Evolutionary conservation across 2,797 vertebrate species (phyloP), one percentile per base, ranked within the genome.

Genomic region (Gymnoscopelus microlampas): DNA sequence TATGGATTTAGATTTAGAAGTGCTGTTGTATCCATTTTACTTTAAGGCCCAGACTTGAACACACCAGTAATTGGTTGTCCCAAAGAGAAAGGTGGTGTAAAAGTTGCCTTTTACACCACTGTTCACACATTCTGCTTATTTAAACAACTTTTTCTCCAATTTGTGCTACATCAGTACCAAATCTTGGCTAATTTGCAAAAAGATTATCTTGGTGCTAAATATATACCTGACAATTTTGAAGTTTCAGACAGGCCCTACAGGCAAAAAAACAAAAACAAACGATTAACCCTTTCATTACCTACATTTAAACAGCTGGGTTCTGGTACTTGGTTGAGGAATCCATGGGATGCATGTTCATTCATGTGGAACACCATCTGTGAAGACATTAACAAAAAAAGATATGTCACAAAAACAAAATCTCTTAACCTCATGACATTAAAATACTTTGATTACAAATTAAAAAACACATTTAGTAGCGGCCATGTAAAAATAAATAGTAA

Each of bases 251-350:
- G 15, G 5, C 9, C 0, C 5, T 7, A 3, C 0, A 0, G n/a
- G 0, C 13, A 58, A 70, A 71, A 62, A 19, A 0, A 44, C 5
- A 39, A 39, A 32, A 32, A 19, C 19, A 32, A 44, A 3, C 5
- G 14, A 60, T 91, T 86, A 90, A 89, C 84, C 79, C 81, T 89
- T 89, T 89, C 29, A 73, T 80, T 88, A 88, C 89, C 80, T 70
- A 50, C 35, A 12, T 19, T 15, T 44, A 26, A 2, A 66, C 10
- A 12, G 50, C 54, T 1, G 35, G 13, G 1, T 29, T 63, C 60
- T 4, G 0, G n/a, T 7, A 3, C 60, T 64, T 12, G 44, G 44
- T 12, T 10, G 15, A 35, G 26, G 0, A 44, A 44, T 44, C 7
- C 10, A 11, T 2, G 11, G 19, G 3, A 11, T n/a, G 4, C 50